phyloP scores from a whole-genome alignment of 1,140 invertebrate genomes.

The Drosophila sproati region DNA sequence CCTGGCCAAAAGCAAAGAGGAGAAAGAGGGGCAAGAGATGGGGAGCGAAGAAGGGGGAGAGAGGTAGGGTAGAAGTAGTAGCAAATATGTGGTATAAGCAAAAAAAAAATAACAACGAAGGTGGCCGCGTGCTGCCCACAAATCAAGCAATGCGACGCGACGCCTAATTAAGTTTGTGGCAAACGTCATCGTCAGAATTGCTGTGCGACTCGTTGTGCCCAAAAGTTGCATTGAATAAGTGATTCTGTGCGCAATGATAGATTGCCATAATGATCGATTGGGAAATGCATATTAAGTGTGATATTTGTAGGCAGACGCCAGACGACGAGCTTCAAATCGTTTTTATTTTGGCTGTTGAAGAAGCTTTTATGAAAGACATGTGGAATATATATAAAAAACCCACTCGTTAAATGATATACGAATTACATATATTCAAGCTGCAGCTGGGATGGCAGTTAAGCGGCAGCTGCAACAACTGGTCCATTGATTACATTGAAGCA shows the following conservation, averaged over 20 bases:
- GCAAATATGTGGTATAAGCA: background rate
- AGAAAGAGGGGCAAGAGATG: background rate
- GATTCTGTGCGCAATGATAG: constrained; percentile 17
- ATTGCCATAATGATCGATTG: constrained; percentile 31
- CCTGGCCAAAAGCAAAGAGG: constrained; percentile 1
- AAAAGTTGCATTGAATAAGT: constrained; percentile 35
- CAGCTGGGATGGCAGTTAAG: background rate
- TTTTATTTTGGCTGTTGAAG: constrained; percentile 24
- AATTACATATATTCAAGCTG: background rate
- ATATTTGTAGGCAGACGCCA: constrained; percentile 23
- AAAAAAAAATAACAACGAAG: constrained; percentile 12
- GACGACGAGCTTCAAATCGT: background rate
- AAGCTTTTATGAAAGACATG: constrained; percentile 6
- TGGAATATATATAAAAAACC: background rate
- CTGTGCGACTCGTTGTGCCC: constrained; percentile 15
- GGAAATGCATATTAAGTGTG: constrained; percentile 18
- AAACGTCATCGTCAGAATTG: constrained; percentile 18
- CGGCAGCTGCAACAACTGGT: constrained; percentile 24
- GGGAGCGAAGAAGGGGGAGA: background rate
- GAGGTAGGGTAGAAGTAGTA: background rate
- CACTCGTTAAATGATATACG: constrained; percentile 6
- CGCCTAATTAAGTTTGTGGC: constrained; percentile 47
- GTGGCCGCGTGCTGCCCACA: constrained; percentile 25
- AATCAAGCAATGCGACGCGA: constrained; percentile 17
- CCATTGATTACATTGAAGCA: constrained; percentile 22